A percentile compares a stretch with the other conserved stretches of the same genome.
Evolutionary conservation across 2,888 invertebrate species (phyloP).

Genomic region (Ophraella communa): DNA sequence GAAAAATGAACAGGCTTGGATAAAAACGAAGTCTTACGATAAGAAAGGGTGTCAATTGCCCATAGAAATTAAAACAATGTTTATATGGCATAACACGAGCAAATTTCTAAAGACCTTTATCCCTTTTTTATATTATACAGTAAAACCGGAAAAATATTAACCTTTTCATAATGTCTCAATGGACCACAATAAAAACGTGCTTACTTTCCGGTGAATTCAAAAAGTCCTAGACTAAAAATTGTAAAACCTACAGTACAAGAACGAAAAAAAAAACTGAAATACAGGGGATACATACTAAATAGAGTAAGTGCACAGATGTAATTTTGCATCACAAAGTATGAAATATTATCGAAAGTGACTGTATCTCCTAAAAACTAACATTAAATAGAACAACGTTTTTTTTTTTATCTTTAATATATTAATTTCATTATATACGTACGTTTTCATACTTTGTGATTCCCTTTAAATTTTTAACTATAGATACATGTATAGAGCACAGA

Average conservation of each 20-base stretch:
- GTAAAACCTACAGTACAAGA: conserved; percentile 51
- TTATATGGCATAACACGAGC: conserved; percentile 7
- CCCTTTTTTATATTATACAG: background rate
- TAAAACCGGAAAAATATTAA: conserved; percentile 27
- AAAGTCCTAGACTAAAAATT: conserved; percentile 49
- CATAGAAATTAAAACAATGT: conserved; percentile 7
- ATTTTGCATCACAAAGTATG: conserved; percentile 58
- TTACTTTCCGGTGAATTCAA: conserved; percentile 34
- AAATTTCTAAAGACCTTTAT: conserved; percentile 13
- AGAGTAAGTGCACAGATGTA: conserved; percentile 56
- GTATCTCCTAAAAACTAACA: conserved; percentile 51
- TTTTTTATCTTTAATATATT: conserved; percentile 34
- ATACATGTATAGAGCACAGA: conserved; percentile 54
- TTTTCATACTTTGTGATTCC: conserved; percentile 57
- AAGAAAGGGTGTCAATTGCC: background rate
- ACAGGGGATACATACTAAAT: conserved; percentile 43
- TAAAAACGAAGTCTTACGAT: conserved; percentile 34
- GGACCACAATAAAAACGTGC: conserved; percentile 30
- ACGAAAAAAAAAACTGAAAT: conserved; percentile 28
- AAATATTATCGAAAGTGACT: conserved; percentile 49
- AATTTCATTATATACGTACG: conserved; percentile 47
- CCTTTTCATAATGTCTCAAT: conserved; percentile 21
- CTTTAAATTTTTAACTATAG: conserved; percentile 49
- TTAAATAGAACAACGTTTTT: conserved; percentile 47
- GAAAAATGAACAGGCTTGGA: conserved; percentile 36